Evolutionary conservation across 2,113 vertebrate genomes (phyloP), one percentile per base, ranked within the genome.

Genomic region (Festucalex cinctus): DNA sequence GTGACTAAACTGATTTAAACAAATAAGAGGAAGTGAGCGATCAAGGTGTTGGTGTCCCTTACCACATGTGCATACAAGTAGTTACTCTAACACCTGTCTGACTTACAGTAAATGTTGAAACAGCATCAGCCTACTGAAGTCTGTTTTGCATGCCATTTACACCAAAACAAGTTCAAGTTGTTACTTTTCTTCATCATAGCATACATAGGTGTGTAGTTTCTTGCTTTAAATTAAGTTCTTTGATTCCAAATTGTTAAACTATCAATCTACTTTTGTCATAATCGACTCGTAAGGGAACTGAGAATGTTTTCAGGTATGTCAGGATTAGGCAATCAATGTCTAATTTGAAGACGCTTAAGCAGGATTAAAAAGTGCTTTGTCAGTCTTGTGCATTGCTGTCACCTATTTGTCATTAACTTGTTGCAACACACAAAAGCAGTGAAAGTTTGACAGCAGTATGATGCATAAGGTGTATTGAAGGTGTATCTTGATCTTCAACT

Each of bases 1-100:
- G 54, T 79, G 75, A 78, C 69, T 70, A 58, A 65, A 63, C 8
- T 6, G 6, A 66, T 9, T 8, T 28, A 51, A 69, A 67, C 9
- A 44, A 28, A 49, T 62, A 20, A 37, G 28, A 70, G 58, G 62
- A 73, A 78, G 61, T 66, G 32, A 63, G 10, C 10, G 26, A 17
- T 61, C 13, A n/a, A 65, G 16, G 16, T 46, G 46, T 63, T 41
- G 28, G 32, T 56, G 32, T 65, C 56, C 24, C 53, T 43, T 32
- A 1, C 4, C 63, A 53, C 48, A 24, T 59, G 20, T 64, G 61
- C 43, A 26, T 51, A 67, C 44, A 63, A 14, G 58, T 57, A 22
- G 32, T 48, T 64, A 64, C 43, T 26, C 41, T 62, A 62, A 62
- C 37, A 43, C 22, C 39, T 62, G 22, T 22, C 59, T 41, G 22